These are phyloP conservation scores for Lineus longissimus DNA, from an alignment of 1,140 invertebrate species.

Conservation along the genomic window DNA sequence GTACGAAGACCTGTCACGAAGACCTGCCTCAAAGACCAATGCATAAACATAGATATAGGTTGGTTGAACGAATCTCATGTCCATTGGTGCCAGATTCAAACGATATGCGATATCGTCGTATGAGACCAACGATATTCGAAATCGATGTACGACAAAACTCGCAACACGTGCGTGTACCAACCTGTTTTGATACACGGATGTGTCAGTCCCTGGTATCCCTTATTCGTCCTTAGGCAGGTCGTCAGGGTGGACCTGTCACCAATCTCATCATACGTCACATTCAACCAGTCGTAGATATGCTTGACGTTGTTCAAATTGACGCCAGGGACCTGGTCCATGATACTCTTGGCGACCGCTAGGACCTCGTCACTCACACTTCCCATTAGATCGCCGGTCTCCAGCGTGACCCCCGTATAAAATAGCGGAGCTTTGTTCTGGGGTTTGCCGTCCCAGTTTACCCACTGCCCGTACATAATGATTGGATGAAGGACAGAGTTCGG, in stretches of 20 bases:
- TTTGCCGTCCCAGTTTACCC: conserved; percentile 12
- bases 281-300: conserved; percentile 10
- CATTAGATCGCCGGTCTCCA: neutral
- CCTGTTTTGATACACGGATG: neutral
- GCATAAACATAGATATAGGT: neutral
- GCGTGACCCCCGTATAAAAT: too few species aligned
- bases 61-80: too few species aligned
- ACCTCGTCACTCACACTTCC: conserved; percentile 10
- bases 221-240: conserved; percentile 6
- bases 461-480: conserved; percentile 8
- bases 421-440: conserved; percentile 1
- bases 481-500: conserved; percentile 1
- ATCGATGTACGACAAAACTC: too few species aligned
- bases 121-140: too few species aligned
- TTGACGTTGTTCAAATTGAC: conserved; percentile 7
- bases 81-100: too few species aligned
- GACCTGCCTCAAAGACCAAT: too few species aligned
- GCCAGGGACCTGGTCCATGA: neutral
- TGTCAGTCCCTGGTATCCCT: conserved; percentile 7
- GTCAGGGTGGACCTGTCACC: neutral
- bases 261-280: conserved; percentile 1
- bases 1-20: too few species aligned
- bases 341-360: neutral
- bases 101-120: too few species aligned
- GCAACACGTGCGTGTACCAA: neutral